These are phyloP conservation scores for Xanthia togata DNA, from an alignment of 2,888 invertebrate species.

Conservation along the genomic window DNA sequence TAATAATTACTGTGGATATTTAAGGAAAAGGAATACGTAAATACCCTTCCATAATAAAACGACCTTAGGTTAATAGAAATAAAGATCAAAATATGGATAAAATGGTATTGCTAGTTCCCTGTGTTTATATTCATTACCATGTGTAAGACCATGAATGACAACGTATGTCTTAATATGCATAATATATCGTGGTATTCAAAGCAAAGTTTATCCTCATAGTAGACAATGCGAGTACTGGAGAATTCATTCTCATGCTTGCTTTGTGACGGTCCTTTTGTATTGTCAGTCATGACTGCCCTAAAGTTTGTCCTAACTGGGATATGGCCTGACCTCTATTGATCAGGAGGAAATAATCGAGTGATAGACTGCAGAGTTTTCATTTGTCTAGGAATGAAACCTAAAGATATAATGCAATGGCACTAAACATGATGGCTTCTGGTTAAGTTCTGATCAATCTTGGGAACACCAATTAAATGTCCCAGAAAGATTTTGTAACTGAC, in stretches of 20 bases:
- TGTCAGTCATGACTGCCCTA: neutral
- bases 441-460: neutral
- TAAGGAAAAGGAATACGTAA: neutral
- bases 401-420: neutral
- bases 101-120: neutral
- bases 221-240: neutral
- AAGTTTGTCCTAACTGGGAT: neutral
- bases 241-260: neutral
- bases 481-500: neutral
- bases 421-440: neutral
- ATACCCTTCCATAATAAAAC: neutral
- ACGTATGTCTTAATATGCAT: neutral
- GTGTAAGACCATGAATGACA: neutral
- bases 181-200: neutral
- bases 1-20: conserved; percentile 34
- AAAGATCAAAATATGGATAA: neutral
- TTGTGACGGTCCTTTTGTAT: neutral
- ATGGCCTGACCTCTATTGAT: no score
- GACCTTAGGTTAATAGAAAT: neutral
- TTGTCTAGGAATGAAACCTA: neutral
- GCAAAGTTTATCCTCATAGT: neutral
- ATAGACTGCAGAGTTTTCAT: neutral
- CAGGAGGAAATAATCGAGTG: neutral
- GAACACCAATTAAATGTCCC: neutral
- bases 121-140: conserved; percentile 1